A percentile compares a stretch with the other conserved stretches of the same genome.
Evolutionary conservation across 2,113 vertebrate species (phyloP).

Genomic region (Apodemus speciosus): DNA sequence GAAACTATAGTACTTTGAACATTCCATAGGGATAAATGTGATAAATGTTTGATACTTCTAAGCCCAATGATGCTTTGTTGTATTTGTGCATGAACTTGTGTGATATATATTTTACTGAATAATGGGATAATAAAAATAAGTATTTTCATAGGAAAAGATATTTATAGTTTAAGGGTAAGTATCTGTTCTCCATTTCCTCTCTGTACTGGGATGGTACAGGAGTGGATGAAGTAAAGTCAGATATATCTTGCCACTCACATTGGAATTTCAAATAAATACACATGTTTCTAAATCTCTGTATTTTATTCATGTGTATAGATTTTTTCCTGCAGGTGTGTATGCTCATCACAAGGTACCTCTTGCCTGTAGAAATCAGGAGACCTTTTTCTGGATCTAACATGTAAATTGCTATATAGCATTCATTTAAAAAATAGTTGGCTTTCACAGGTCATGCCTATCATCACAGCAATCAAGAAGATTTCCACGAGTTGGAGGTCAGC

Average conservation of each 20-base stretch:
- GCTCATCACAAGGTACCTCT: not conserved
- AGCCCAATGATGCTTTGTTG: slow-evolving; percentile 47
- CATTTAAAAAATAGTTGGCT: not conserved
- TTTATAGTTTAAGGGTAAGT: not conserved
- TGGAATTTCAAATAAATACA: not conserved
- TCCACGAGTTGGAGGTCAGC: not conserved
- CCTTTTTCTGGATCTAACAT: not conserved
- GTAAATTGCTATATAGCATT: not conserved
- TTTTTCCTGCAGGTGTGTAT: not conserved
- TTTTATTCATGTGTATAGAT: not conserved
- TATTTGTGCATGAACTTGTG: not conserved
- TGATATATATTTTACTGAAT: not conserved
- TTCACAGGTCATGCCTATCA: not conserved
- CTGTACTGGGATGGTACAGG: not conserved
- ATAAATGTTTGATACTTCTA: slow-evolving; percentile 1
- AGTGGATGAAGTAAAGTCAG: not conserved
- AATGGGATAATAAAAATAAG: not conserved
- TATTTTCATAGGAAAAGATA: not conserved
- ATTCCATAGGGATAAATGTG: slow-evolving; percentile 38
- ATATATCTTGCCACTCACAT: not conserved
- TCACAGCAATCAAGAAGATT: not conserved
- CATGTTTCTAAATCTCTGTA: not conserved
- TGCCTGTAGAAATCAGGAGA: not conserved
- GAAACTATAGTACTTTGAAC: slow-evolving; percentile 22
- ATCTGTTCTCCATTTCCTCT: not conserved